Base-by-base conservation (phyloP, 2,888 invertebrate species). In the Andrena praecox region DNA sequence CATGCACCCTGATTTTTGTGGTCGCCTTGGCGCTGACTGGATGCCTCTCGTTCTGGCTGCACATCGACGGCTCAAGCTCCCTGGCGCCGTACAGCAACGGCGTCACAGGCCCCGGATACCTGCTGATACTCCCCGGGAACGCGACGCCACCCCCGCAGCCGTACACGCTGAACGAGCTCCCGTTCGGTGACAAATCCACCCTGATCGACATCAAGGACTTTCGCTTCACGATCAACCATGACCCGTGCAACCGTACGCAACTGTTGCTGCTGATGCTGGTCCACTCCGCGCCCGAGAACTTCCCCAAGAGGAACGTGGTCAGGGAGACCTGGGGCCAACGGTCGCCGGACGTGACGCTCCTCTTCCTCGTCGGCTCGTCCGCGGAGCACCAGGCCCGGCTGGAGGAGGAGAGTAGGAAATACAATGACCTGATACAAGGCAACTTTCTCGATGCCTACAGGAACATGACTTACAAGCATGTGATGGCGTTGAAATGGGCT, bases 201-300 rank as follows among this genome's bases (percentile, higher is more conserved):
- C 86, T 93, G 68, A 93, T 94, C 69, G 91, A 94, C 81, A 92
- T 97, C 64, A 94, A 94, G 66, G 94, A 96, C 89, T 97, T 97
- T 91, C 93, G 94, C 20, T 97, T 96, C 91, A 93, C 94, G 70
- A 95, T 96, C 60, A 95, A 96, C 84, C 95, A 96, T 73, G 93
- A 95, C 29, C 94, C 95, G 0, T 96, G 96, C 89, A 93, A 94
- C 69, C 93, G 93, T 27, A 94, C 94, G 59, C 89, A 91, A 31
- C 94, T 94, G n/a, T 88, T 94, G 67, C 85, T 95, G 64, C 86
- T 95, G 35, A 94, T 95, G 80, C 88, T 95, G 68, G 93, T 95
- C 35, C 95, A 95, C 86, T 94, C 95, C n/a, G 94, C 95, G 8
- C 94, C 95, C 0, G 89, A 86, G 48, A 94, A 95, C 88, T 91